These are phyloP conservation scores for Stichodactyla mertensii DNA, from an alignment of 64 coral and sea anemone genomes.

Conservation along the genomic window DNA sequence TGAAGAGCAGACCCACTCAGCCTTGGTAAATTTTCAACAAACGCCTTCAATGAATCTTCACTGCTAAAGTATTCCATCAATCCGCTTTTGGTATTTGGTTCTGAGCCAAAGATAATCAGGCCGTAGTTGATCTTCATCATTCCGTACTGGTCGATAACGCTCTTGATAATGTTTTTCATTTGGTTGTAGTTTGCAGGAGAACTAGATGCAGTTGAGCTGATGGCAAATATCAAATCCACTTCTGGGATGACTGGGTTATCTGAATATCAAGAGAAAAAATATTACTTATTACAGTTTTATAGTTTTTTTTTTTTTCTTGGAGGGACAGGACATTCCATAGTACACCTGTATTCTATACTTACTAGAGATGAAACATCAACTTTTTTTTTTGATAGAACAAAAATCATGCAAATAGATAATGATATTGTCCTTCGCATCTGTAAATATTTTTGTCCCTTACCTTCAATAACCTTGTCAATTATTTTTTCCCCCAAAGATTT, in stretches of 20 bases:
- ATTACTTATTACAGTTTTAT: not conserved
- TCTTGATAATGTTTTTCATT: slow-evolving; percentile 66
- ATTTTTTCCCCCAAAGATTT: slow-evolving; percentile 34
- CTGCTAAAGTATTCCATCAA: slow-evolving; percentile 23
- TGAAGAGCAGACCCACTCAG: slow-evolving; percentile 18
- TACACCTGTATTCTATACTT: no score
- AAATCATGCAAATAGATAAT: no score
- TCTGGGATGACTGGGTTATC: slow-evolving; percentile 58
- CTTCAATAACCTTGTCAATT: slow-evolving; percentile 61
- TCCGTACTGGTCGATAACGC: slow-evolving; percentile 59
- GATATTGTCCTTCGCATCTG: not conserved
- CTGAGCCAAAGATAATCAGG: slow-evolving; percentile 33
- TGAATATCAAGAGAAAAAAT: not conserved
- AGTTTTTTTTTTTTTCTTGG: no score
- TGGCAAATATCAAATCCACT: slow-evolving; percentile 66
- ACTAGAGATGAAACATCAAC: no score
- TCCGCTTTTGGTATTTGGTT: slow-evolving; percentile 15
- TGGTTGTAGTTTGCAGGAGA: slow-evolving; percentile 30
- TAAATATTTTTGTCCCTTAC: slow-evolving; percentile 10
- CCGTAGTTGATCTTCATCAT: slow-evolving; percentile 34
- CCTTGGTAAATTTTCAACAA: slow-evolving; percentile 27
- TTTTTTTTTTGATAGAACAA: no score
- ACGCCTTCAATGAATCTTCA: slow-evolving; percentile 8
- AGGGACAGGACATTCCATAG: no score
- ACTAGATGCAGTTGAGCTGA: slow-evolving; percentile 36